Base-by-base conservation (phyloP, 2,888 invertebrate genomes). In the Noctuana brunneofusca region DNA sequence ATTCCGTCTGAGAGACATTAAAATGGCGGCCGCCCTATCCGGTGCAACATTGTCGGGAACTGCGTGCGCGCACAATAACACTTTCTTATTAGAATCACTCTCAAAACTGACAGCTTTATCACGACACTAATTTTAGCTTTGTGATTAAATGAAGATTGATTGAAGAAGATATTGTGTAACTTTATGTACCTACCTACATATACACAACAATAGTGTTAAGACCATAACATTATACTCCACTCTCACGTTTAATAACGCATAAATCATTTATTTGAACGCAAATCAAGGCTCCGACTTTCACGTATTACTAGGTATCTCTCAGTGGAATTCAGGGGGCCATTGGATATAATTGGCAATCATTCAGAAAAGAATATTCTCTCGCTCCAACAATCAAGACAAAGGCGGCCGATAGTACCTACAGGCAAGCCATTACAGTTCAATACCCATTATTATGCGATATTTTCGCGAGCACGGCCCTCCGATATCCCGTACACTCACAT, bases 391-490 rank as follows among this genome's bases (percentile, higher is more conserved):
- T 87, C 87, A 88, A 89, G 88, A 90, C 90, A 90, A 91, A 89
- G 89, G 88, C 83, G 78, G 87, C 88, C 88, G 88, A 87, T 88
- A 83, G 86, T 87, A 89, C 88, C 87, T 87, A 87, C 88, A 80
- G 87, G 84, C 88, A 81, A 85, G 82, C 87, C 85, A 89, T 91
- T 90, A 89, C 87, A 76, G 89, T 86, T 89, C 90, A 90, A 89
- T 90, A 89, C 87, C 90, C 89, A 90, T 91, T 91, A 91, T 91
- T 91, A 91, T 87, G 85, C 89, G 86, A 91, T 91, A 89, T 90
- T 90, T 90, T 90, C 86, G 89, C 89, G 87, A 88, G 88, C 88
- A 78, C 87, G 76, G 84, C 88, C 86, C 88, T 84, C 84, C 84
- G 89, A 89, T 89, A 88, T 84, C 85, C 84, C 86, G 81, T 82